Percentiles rank a stretch among this genome's conserved stretches.
Conservation (phyloP, 2,797 vertebrate genomes). For the Heterohyrax brucei region DNA sequence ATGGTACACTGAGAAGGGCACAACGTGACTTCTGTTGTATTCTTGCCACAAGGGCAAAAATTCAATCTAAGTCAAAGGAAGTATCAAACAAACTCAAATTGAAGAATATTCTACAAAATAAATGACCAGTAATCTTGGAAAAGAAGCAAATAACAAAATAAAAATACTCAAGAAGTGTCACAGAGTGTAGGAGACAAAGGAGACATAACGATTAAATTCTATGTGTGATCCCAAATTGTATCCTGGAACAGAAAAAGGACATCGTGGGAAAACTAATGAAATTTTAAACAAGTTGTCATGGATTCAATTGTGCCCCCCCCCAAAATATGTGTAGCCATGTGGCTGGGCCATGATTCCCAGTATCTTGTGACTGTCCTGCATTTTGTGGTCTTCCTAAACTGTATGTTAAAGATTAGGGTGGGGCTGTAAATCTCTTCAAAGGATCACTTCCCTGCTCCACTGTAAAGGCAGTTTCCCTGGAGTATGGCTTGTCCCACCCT, state of each 20-base stretch:
- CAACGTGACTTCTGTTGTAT: neutral
- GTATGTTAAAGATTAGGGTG: no score
- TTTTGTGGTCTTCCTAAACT: no score
- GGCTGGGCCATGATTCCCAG: no score
- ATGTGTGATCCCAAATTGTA: neutral
- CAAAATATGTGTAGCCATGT: no score
- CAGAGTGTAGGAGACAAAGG: neutral
- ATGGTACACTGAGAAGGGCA: neutral
- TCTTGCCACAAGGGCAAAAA: neutral
- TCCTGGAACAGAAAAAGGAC: neutral
- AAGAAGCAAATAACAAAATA: conserved; percentile 9
- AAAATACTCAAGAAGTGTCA: neutral
- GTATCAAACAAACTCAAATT: conserved; percentile 1
- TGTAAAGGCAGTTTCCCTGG: no score
- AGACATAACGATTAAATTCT: neutral
- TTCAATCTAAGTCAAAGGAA: neutral
- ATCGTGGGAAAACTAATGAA: neutral
- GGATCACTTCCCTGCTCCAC: no score
- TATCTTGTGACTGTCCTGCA: no score
- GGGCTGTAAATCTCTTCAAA: no score
- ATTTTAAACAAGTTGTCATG: neutral
- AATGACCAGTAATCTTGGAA: conserved; percentile 4
- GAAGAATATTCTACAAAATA: neutral
- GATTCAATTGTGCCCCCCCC: no score
- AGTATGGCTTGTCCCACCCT: no score